A percentile compares a stretch with the other conserved stretches of the same genome.
Evolutionary conservation across 2,113 vertebrate species (phyloP).

Genomic region (Ivindomyrus marchei): DNA sequence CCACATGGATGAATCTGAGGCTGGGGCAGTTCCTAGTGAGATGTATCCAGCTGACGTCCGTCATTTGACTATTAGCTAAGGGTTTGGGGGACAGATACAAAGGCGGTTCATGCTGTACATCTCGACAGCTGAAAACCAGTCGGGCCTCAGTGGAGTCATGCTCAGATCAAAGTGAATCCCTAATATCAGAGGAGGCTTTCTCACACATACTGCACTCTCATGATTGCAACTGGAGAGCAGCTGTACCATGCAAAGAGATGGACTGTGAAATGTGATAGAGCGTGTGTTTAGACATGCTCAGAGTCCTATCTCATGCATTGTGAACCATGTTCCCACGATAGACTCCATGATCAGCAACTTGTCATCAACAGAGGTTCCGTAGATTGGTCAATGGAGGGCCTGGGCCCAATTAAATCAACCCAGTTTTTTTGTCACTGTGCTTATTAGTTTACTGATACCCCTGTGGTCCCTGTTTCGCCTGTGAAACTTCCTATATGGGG

Average conservation of each 20-base stretch:
- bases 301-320: not conserved
- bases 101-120: not conserved
- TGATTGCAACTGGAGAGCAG: not conserved
- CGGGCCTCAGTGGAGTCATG: not conserved
- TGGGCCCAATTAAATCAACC: not conserved
- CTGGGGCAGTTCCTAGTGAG: conserved; percentile 60
- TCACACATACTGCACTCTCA: not conserved
- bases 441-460: not conserved
- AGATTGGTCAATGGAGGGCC: not conserved
- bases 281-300: not conserved
- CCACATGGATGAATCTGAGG: conserved; percentile 59
- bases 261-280: not conserved
- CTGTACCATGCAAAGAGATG: not conserved
- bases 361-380: not conserved
- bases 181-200: not conserved
- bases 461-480: not conserved
- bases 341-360: not conserved
- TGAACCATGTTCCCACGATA: not conserved
- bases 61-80: conserved; percentile 66
- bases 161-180: not conserved
- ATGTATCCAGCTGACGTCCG: conserved; percentile 59
- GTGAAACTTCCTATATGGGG: not conserved
- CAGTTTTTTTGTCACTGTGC: not conserved
- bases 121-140: not conserved
- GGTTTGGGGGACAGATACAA: conserved; percentile 9